phyloP scores from a whole-genome alignment of 2,888 invertebrate genomes.

The Athalia cordata region DNA sequence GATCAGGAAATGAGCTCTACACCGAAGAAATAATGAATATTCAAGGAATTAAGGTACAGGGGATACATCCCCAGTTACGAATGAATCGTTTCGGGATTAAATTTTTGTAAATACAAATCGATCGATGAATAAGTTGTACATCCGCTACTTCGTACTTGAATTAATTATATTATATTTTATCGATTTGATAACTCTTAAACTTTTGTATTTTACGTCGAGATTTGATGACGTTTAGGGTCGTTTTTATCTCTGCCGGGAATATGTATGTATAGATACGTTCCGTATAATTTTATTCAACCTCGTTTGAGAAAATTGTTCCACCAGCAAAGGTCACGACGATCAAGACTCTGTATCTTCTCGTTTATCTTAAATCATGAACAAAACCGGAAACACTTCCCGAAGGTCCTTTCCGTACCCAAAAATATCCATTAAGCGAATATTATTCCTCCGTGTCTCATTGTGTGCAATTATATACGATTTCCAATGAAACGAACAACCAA shows the following conservation, averaged over 20 bases:
- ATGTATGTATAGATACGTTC: too few species aligned
- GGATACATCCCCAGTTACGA: background rate
- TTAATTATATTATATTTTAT: conserved; percentile 21
- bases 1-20: conserved; percentile 26
- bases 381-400: conserved; percentile 40
- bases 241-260: conserved; percentile 22
- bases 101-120: conserved; percentile 23
- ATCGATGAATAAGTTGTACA: background rate
- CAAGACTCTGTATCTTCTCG: conserved; percentile 5
- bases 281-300: conserved; percentile 37
- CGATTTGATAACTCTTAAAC: conserved; percentile 13
- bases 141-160: background rate
- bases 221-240: background rate
- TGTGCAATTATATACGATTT: conserved; percentile 23
- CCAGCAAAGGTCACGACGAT: conserved; percentile 14
- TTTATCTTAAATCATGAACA: conserved; percentile 40
- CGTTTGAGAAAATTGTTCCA: conserved; percentile 36
- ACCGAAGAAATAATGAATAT: conserved; percentile 31
- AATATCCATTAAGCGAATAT: conserved; percentile 36
- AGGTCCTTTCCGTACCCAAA: conserved; percentile 43
- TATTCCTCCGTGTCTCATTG: conserved; percentile 35
- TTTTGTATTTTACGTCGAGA: background rate
- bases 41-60: background rate
- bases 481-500: conserved; percentile 29
- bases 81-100: conserved; percentile 5